These are phyloP conservation scores for Seriola quinqueradiata DNA, from an alignment of 2,113 vertebrate genomes.

Conservation along the genomic window DNA sequence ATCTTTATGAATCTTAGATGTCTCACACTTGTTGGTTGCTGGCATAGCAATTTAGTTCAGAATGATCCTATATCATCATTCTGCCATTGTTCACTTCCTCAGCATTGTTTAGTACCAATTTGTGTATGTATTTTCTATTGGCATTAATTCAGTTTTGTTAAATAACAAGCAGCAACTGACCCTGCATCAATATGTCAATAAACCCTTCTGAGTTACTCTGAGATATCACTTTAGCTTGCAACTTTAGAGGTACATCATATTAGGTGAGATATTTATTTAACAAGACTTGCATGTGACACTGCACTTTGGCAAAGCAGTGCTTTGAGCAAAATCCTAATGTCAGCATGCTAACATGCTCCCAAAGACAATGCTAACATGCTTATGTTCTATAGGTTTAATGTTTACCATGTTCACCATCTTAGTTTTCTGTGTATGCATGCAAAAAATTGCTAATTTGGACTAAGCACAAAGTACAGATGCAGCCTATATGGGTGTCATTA, in stretches of 20 bases:
- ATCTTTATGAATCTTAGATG: constrained; percentile 83
- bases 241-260: not conserved
- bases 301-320: not conserved
- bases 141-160: not conserved
- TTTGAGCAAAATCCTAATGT: not conserved
- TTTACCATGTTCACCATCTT: not conserved
- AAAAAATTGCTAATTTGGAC: too few species aligned
- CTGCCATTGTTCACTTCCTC: constrained; percentile 6
- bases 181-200: constrained; percentile 5
- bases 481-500: not conserved
- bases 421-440: not conserved
- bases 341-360: not conserved
- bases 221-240: not conserved
- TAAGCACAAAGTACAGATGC: not conserved
- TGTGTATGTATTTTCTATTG: not conserved
- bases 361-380: not conserved
- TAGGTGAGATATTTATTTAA: not conserved
- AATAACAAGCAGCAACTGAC: not conserved
- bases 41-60: constrained; percentile 49
- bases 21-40: constrained; percentile 72
- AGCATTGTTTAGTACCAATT: not conserved
- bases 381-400: not conserved
- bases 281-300: not conserved
- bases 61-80: constrained; percentile 20
- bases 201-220: not conserved